phyloP scores from a whole-genome alignment of 2,113 vertebrate genomes.

The Muntiacus reevesi region DNA sequence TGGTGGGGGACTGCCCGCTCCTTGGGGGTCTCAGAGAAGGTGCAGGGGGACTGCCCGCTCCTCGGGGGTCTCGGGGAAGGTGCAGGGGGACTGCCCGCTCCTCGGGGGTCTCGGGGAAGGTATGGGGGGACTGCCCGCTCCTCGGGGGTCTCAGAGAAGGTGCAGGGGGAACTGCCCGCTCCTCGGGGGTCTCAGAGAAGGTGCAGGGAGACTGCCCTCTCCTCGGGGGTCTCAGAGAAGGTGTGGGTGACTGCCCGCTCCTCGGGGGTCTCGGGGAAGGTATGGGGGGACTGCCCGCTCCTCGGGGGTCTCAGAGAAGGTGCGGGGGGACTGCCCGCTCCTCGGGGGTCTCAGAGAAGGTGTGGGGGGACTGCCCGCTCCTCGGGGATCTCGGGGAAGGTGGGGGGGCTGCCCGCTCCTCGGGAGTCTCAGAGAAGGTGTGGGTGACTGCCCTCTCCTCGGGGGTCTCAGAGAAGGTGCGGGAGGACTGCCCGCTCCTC shows the following conservation, averaged over 20 bases:
- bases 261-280: too few relatives aligned
- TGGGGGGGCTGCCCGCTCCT: accelerated
- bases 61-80: accelerated
- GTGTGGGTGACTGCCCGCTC: background rate
- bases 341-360: accelerated
- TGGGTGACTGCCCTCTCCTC: too few relatives aligned
- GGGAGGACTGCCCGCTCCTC: too few relatives aligned
- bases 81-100: too few relatives aligned
- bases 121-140: too few relatives aligned
- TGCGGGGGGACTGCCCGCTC: accelerated
- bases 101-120: too few relatives aligned
- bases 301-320: accelerated
- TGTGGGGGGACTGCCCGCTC: accelerated
- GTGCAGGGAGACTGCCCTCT: accelerated
- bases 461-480: accelerated
- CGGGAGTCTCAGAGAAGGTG: accelerated
- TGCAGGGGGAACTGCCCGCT: accelerated
- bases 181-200: accelerated
- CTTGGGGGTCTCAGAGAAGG: accelerated
- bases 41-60: accelerated
- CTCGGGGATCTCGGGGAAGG: accelerated
- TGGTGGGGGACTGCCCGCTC: accelerated
- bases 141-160: too few relatives aligned
- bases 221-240: accelerated
- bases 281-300: too few relatives aligned